These are phyloP conservation scores for Megaceryle maxima DNA, from an alignment of 2,113 vertebrate genomes.

Conservation along the genomic window DNA sequence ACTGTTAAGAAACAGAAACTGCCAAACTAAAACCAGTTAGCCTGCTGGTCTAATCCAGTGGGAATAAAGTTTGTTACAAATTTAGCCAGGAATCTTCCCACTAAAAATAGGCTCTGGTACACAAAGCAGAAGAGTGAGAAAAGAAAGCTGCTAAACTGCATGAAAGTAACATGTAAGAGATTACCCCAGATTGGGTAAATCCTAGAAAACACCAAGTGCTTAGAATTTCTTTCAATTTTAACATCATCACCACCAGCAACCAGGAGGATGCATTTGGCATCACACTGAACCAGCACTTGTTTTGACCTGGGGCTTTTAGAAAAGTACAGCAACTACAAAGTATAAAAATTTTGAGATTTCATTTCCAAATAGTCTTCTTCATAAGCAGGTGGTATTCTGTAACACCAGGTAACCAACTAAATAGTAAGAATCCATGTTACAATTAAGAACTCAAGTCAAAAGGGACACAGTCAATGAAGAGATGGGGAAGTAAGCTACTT, in stretches of 20 bases:
- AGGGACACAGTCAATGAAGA: background rate
- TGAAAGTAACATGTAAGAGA: background rate
- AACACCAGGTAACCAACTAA: background rate
- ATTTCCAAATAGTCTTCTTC: background rate
- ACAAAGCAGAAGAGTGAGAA: background rate
- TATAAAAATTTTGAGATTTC: background rate
- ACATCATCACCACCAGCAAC: background rate
- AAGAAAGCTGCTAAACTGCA: background rate
- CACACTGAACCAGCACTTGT: background rate
- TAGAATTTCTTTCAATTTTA: slow-evolving; percentile 17
- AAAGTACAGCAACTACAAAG: background rate
- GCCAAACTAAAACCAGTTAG: slow-evolving; percentile 9
- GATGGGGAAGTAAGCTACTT: background rate
- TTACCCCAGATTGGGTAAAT: background rate
- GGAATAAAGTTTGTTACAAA: slow-evolving; percentile 9
- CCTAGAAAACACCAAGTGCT: background rate
- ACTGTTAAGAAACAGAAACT: background rate
- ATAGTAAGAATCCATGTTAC: background rate
- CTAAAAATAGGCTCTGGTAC: background rate
- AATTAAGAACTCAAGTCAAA: background rate
- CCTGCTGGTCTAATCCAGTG: background rate
- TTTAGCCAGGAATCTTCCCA: background rate
- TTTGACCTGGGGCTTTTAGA: background rate
- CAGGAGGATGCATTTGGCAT: background rate
- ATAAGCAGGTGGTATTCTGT: background rate